Base-by-base conservation (phyloP, 2,797 vertebrate genomes). In the Etheostoma nigrum region DNA sequence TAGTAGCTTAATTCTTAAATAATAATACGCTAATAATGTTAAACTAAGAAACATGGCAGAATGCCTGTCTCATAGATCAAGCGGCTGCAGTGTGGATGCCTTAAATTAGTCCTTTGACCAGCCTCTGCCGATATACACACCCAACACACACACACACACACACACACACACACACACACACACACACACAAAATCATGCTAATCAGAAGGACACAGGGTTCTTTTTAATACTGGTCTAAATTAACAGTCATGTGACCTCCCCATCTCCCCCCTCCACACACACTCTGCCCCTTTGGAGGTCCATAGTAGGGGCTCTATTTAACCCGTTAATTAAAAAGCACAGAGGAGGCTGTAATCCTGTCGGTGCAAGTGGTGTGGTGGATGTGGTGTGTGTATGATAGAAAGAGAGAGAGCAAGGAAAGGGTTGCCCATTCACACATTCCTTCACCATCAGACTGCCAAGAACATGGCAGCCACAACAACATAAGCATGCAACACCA, bases 301-400 rank as follows among this genome's bases (percentile, higher is more conserved):
- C 74, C 85, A 88, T 84, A 76, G 90, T 91, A 79, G 91, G 92
- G 92, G 92, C 91, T 91, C 91, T 86, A 90, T 92, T 94, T 94
- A 93, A 93, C 91, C 86, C 91, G 62, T 92, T 94, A 94, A 95
- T 96, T 93, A 94, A 92, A 92, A 88, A 84, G 87, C 86, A 88
- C 52, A 86, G 86, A 79, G 90, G 85, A 84, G 86, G 82, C 86
- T 87, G 85, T 94, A 95, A 95, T 95, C 94, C 92, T 91, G 91
- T 94, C 93, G 94, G 75, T 71, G 84, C 30, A 63, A 93, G 62
- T 73, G 84, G 72, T 81, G 62, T 11, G 25, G 45, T 51, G 59
- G 72, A 71, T 12, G 67, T 45, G 44, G 45, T 47, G 45, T 16
- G 45, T 47, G 45, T 21, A 12, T 14, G 36, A 18, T 40, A 9